phyloP scores from a whole-genome alignment of 2,113 vertebrate species.

The Shinisaurus crocodilurus region DNA sequence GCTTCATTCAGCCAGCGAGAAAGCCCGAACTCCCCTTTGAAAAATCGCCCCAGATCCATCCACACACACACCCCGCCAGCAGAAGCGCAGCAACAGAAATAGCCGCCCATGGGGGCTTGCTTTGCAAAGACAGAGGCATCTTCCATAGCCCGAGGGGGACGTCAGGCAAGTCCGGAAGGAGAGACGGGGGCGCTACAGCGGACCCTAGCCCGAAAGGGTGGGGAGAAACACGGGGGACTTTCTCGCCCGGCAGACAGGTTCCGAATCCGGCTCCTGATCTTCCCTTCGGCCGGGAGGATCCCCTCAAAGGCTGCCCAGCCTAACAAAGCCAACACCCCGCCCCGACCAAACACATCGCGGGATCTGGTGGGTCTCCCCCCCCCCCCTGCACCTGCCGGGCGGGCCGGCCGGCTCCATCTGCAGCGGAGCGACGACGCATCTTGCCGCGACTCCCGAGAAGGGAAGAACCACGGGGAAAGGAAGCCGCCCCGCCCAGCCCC shows the following conservation, averaged over 20 bases:
- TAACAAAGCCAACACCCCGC: constrained; percentile 16
- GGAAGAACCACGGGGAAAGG: no score
- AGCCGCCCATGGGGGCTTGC: background rate
- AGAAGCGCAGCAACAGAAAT: background rate
- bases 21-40: background rate
- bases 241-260: background rate
- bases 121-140: no score
- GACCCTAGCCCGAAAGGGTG: no score
- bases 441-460: background rate
- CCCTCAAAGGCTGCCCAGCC: background rate
- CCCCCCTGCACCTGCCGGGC: constrained; percentile 19
- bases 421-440: background rate
- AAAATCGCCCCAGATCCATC: background rate
- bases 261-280: background rate
- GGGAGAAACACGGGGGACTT: background rate
- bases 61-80: background rate
- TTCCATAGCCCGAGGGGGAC: background rate
- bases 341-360: background rate
- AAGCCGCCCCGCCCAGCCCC: background rate
- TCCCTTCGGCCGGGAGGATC: background rate
- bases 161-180: no score
- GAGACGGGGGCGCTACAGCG: background rate
- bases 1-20: background rate
- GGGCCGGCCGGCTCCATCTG: background rate
- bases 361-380: background rate